Conservation (phyloP, 2,888 invertebrate species). For the Pheosia tremula region DNA sequence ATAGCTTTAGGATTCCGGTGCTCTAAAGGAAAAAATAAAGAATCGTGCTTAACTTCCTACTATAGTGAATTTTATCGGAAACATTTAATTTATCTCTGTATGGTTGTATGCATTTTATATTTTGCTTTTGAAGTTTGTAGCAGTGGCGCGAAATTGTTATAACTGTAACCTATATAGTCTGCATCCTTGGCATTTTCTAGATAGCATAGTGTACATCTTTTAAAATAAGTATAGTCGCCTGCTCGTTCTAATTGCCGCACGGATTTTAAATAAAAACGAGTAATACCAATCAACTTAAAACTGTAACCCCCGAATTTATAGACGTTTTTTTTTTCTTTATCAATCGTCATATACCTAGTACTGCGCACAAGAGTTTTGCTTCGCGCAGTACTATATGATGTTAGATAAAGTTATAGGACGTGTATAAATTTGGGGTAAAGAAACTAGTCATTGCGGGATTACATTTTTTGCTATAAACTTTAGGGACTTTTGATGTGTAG, state of each 20-base stretch:
- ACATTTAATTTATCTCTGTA: not conserved
- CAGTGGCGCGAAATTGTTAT: conserved; percentile 25
- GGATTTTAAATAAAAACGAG: conserved; percentile 5
- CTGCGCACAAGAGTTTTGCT: too few relatives aligned
- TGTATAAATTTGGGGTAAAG: too few relatives aligned
- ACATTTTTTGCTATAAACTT: not conserved
- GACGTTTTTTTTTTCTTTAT: too few relatives aligned
- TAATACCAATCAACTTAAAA: not conserved
- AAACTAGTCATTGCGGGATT: not conserved
- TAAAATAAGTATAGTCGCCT: conserved; percentile 3
- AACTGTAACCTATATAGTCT: conserved; percentile 9
- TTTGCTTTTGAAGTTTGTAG: conserved; percentile 16
- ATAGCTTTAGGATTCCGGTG: too few relatives aligned
- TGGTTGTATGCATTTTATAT: conserved; percentile 14
- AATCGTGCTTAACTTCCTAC: not conserved
- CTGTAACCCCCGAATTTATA: too few relatives aligned
- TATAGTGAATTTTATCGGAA: not conserved
- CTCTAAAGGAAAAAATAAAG: too few relatives aligned
- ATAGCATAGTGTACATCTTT: conserved; percentile 2
- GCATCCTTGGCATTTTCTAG: conserved; percentile 5
- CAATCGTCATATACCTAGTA: too few relatives aligned
- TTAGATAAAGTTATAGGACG: too few relatives aligned
- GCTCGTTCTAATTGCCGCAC: not conserved
- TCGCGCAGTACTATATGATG: too few relatives aligned
- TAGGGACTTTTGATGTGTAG: not conserved